Conservation (phyloP, 2,113 vertebrate species). For the Paracanthobrama guichenoti region DNA sequence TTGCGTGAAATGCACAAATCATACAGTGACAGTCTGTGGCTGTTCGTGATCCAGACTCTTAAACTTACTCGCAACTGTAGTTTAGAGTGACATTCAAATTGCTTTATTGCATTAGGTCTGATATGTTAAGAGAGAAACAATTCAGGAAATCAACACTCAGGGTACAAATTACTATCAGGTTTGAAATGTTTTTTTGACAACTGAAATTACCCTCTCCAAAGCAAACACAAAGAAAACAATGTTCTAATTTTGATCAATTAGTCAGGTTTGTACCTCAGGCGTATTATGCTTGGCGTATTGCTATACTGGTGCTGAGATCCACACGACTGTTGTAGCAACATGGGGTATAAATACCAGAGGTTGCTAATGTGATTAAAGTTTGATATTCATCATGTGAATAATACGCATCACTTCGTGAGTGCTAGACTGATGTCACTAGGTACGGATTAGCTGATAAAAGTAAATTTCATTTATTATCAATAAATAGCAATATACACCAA, state of each 20-base stretch:
- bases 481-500: too few relatives aligned
- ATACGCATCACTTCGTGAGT: background rate
- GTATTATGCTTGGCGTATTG: constrained; percentile 39
- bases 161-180: constrained; percentile 36
- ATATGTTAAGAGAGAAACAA: constrained; percentile 5
- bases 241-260: constrained; percentile 27
- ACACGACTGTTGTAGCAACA: constrained; percentile 48
- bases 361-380: constrained; percentile 29
- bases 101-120: background rate
- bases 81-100: constrained; percentile 18
- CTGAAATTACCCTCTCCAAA: background rate
- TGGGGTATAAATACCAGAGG: constrained; percentile 11
- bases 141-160: constrained; percentile 1
- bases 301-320: background rate
- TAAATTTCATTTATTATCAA: too few relatives aligned
- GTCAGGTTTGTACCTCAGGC: constrained; percentile 2
- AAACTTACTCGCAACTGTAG: background rate
- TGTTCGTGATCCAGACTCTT: background rate
- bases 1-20: background rate
- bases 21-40: background rate
- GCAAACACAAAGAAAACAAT: constrained; percentile 21
- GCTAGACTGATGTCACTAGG: background rate
- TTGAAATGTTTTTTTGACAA: constrained; percentile 5
- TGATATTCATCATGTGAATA: background rate
- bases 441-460: too few relatives aligned